Conservation (phyloP, 2,113 vertebrate species). For the Ptyas mucosa region DNA sequence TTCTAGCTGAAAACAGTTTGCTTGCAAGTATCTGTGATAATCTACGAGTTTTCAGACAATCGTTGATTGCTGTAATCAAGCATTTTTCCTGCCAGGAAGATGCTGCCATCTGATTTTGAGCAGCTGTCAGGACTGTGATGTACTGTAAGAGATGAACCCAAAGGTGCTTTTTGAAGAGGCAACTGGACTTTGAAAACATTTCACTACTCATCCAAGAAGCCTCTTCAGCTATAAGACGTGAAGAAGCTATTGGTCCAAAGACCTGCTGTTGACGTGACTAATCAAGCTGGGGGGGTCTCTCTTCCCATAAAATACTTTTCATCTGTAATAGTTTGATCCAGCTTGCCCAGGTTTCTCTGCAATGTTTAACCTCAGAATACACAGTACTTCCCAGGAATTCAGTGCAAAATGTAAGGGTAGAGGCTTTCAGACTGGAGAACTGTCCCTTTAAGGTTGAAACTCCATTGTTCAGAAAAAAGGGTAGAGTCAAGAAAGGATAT, state of each 20-base stretch:
- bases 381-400: too few species aligned
- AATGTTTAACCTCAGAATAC: not conserved
- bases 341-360: not conserved
- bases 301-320: not conserved
- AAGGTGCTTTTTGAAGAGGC: too few species aligned
- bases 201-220: too few species aligned
- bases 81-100: rapidly evolving
- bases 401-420: too few species aligned
- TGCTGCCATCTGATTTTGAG: not conserved
- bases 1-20: conserved; percentile 33
- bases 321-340: not conserved
- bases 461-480: not conserved
- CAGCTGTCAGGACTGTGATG: not conserved
- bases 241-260: not conserved
- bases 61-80: not conserved
- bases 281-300: not conserved
- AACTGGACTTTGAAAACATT: too few species aligned
- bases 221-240: not conserved
- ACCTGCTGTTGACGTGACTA: not conserved
- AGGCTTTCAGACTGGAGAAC: too few species aligned
- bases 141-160: too few species aligned
- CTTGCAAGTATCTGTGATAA: not conserved
- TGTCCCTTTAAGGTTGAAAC: not conserved
- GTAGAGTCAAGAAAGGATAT: not conserved
- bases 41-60: conserved; percentile 5